Base-by-base conservation (phyloP, 2,888 invertebrate species). In the Drymonia ruficornis region DNA sequence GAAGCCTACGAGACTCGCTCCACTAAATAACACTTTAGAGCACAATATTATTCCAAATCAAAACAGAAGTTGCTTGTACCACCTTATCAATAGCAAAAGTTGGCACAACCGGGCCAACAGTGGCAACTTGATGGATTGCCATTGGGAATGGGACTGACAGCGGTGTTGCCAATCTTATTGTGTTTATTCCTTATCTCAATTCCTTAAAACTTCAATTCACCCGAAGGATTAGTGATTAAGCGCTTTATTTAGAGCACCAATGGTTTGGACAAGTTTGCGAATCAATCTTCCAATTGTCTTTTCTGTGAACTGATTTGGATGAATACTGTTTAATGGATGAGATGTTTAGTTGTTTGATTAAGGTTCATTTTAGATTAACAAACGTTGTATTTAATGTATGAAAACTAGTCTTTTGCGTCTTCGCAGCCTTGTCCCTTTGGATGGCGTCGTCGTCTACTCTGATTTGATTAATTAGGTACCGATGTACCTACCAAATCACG, bases 101-200 rank as follows among this genome's bases (percentile, higher is more conserved):
- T 45, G 8, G 19, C 19, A 36, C 11, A 19, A 42, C 6, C 18
- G 29, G 13, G 9, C 44, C 34, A 44, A 51, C 48, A 50, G 53
- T 50, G 45, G 19, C 45, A 45, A 47, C 50, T 34, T 57, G 61
- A 61, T 61, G 53, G 55, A 61, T 61, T 51, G 61, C 55, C 55
- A 51, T 45, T 40, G 61, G 57, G 57, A 52, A 53, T 55, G 57
- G 49, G 49, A 52, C 53, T 55, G 57, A 55, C 57, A 51, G 45
- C 49, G 50, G 29, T 31, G 18, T 16, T 15, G 13, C 36, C 31
- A 34, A 16, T 19, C 44, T 44, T 55, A 55, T 55, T 55, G 55
- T 55, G 44, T 49, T 43, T 45, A 45, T 45, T 45, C 45, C 45
- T 45, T 45, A 45, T 28, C 45, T 28, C n/a, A 45, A 45, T 28